Base-by-base conservation (phyloP, 2,888 invertebrate species). In the Agrilus mali region DNA sequence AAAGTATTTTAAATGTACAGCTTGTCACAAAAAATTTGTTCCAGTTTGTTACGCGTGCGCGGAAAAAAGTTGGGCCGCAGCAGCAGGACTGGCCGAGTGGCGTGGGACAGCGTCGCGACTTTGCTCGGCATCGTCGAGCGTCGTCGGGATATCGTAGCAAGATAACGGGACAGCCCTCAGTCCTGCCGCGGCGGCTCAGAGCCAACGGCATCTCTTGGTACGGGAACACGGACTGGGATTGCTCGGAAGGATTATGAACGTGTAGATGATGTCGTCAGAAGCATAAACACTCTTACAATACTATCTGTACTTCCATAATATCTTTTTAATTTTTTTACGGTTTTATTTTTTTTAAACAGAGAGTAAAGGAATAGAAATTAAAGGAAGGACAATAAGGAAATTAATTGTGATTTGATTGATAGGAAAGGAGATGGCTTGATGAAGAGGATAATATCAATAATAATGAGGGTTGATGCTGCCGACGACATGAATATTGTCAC, bases 121-220 rank as follows among this genome's bases (percentile, higher is more conserved):
- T 77, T 76, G 78, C 77, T 77, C 77, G 76, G 77, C 74, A 77
- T 76, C 76, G 74, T 74, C 63, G 44, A 48, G 47, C 40, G 39
- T 33, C 31, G 27, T 37, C 41, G 42, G 39, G 45, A 36, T 40
- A 46, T 35, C 35, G 44, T 44, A 40, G 45, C 42, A 38, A 17
- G 27, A 43, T 33, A 42, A 40, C 36, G 34, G 57, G 60, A 58
- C 59, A 60, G 61, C 64, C 63, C 62, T 59, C 60, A 61, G 60
- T 60, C 64, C 64, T 64, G 63, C 64, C 64, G 63, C 61, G 57
- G 56, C 60, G 56, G 55, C 27, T 44, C 42, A 37, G 14, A 38
- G 40, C 45, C 43, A 41, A 41, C 22, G 38, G 36, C 42, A 47
- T 46, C 49, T 47, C 48, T 45, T 50, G 43, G 37, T 42, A 40